Evolutionary conservation across 2,888 invertebrate species (phyloP).

Genomic region (Barypeithes pellucidus): DNA sequence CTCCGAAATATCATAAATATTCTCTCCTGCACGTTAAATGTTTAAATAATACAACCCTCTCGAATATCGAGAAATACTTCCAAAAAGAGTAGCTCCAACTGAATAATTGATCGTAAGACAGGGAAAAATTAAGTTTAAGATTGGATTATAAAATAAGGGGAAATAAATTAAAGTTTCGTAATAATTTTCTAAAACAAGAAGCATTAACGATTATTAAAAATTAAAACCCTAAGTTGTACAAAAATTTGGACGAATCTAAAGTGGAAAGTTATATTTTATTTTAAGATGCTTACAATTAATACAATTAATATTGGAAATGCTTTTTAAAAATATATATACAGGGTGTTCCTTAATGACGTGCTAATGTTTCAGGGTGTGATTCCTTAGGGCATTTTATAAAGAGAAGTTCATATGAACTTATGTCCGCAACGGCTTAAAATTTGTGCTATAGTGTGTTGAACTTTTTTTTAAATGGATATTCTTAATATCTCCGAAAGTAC

Average conservation of each 20-base stretch:
- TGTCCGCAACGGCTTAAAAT: too few relatives aligned
- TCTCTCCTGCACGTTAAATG: too few relatives aligned
- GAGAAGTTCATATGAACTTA: too few relatives aligned
- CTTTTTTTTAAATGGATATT: too few relatives aligned
- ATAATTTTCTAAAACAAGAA: not conserved
- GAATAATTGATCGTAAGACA: conserved; percentile 9
- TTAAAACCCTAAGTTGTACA: conserved; percentile 1
- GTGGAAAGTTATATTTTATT: not conserved
- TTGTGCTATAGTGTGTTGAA: too few relatives aligned
- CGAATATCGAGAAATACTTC: not conserved
- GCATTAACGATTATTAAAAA: conserved; percentile 18
- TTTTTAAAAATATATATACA: too few relatives aligned
- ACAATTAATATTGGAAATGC: not conserved
- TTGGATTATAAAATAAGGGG: not conserved
- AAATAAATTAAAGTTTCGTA: conserved; percentile 5
- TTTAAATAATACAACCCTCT: not conserved
- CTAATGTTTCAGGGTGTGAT: too few relatives aligned
- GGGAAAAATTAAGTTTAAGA: conserved; percentile 5
- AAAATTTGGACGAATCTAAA: not conserved
- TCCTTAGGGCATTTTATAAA: too few relatives aligned
- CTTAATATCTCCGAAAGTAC: too few relatives aligned
- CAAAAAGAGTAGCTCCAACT: too few relatives aligned
- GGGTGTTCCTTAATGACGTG: too few relatives aligned
- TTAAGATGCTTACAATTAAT: not conserved
- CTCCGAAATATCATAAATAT: too few relatives aligned